These are phyloP conservation scores for Neria commutata DNA, from an alignment of 2,888 invertebrate genomes.

Conservation along the genomic window DNA sequence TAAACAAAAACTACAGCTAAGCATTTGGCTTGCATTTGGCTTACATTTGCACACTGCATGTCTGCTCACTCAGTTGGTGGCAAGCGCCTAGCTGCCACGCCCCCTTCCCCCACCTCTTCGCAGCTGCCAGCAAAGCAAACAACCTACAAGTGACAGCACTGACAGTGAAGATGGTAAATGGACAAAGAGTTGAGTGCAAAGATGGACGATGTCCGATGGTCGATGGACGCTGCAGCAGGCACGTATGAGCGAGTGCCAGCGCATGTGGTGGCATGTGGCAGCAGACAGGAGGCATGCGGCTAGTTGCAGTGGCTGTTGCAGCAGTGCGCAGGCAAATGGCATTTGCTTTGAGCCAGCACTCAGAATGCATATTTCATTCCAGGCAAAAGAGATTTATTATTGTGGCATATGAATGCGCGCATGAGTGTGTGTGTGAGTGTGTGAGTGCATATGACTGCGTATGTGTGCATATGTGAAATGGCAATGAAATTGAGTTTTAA, in stretches of 20 bases:
- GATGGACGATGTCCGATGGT: background rate
- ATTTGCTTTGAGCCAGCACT: background rate
- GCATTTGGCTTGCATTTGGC: constrained; percentile 14
- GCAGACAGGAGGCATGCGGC: background rate
- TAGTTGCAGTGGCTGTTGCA: background rate
- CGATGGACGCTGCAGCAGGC: background rate
- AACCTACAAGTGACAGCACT: constrained; percentile 20
- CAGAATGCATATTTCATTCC: background rate
- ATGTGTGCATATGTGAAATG: no score
- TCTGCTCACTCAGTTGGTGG: no score
- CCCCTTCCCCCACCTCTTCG: background rate
- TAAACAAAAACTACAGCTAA: constrained; percentile 35
- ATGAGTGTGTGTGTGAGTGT: background rate
- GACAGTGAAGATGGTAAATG: constrained; percentile 26
- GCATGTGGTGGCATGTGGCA: no score
- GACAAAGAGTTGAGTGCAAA: constrained; percentile 14
- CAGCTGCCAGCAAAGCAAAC: background rate
- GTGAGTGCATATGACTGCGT: background rate
- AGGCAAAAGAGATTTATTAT: background rate
- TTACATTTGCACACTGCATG: constrained; percentile 1
- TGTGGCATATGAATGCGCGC: background rate
- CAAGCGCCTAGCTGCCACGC: background rate
- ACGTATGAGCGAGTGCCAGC: no score
- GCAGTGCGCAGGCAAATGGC: background rate
- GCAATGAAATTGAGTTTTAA: no score